Conservation (phyloP, 2,888 invertebrate genomes). For the Papilio protenor region DNA sequence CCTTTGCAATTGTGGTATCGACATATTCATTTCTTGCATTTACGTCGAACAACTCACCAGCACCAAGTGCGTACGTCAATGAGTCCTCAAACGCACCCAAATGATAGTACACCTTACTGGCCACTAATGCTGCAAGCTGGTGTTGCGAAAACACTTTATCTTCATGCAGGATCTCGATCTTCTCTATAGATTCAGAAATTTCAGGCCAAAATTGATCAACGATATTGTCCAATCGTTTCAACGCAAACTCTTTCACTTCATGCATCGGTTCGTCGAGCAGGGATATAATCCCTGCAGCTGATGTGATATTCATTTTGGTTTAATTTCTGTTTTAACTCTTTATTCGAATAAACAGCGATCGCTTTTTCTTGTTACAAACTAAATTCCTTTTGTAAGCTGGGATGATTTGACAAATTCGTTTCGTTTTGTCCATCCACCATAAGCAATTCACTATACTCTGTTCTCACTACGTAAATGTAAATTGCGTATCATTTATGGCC, state of each 20-base stretch:
- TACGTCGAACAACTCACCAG: constrained; percentile 97
- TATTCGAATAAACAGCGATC: constrained; percentile 9
- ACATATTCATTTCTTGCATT: constrained; percentile 97
- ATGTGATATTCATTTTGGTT: constrained; percentile 79
- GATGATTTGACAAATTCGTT: constrained; percentile 80
- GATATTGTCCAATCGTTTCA: constrained; percentile 95
- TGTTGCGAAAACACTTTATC: constrained; percentile 94
- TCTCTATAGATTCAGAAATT: constrained; percentile 98
- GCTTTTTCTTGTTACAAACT: constrained; percentile 35
- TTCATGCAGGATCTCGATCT: constrained; percentile 98
- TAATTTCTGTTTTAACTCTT: constrained; percentile 29
- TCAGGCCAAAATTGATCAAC: constrained; percentile 99
- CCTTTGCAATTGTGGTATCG: constrained; percentile 98
- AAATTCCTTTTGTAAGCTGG: constrained; percentile 45
- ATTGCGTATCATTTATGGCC: not conserved
- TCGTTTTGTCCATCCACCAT: constrained; percentile 61
- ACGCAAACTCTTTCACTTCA: constrained; percentile 96
- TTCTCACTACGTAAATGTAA: not conserved
- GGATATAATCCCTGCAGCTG: constrained; percentile 95
- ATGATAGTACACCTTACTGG: constrained; percentile 99
- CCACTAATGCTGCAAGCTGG: constrained; percentile 97
- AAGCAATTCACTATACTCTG: constrained; percentile 50
- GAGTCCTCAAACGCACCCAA: constrained; percentile 98
- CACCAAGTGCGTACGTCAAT: constrained; percentile 97
- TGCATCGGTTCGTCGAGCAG: constrained; percentile 97